Conservation (phyloP, 2,797 vertebrate genomes). For the Bradypodion pumilum region DNA sequence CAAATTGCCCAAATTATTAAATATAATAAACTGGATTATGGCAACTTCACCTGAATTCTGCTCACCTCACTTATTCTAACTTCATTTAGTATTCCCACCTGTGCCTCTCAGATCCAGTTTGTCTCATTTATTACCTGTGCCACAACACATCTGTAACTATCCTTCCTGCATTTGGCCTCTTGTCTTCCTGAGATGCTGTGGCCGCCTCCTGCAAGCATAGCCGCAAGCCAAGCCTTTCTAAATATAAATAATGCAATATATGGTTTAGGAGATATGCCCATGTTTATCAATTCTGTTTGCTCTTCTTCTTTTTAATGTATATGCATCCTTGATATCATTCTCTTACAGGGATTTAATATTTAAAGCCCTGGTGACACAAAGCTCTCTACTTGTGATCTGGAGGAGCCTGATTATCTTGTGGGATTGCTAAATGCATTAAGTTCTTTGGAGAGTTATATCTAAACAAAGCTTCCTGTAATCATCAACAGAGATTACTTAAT, state of each 20-base stretch:
- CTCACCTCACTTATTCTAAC: no score
- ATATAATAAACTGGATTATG: no score
- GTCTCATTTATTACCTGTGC: no score
- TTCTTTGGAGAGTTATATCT: conserved; percentile 19
- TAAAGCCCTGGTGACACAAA: neutral
- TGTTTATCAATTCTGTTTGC: neutral
- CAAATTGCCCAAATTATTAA: no score
- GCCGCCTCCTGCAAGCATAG: neutral
- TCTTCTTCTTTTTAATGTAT: neutral
- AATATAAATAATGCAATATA: neutral
- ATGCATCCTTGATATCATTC: neutral
- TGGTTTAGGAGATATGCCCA: neutral
- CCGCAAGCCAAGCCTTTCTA: neutral
- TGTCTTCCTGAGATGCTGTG: neutral
- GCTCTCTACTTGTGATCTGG: neutral
- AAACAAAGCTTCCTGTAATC: conserved; percentile 8
- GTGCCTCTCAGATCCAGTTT: neutral
- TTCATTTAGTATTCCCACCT: neutral
- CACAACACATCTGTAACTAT: neutral
- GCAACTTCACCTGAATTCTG: no score
- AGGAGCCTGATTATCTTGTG: conserved; percentile 10
- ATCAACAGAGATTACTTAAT: neutral
- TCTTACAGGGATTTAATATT: conserved; percentile 13
- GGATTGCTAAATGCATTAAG: neutral
- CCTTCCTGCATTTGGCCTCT: neutral